Evolutionary conservation across 2,888 invertebrate species (phyloP).

Genomic region (Tuta absoluta): DNA sequence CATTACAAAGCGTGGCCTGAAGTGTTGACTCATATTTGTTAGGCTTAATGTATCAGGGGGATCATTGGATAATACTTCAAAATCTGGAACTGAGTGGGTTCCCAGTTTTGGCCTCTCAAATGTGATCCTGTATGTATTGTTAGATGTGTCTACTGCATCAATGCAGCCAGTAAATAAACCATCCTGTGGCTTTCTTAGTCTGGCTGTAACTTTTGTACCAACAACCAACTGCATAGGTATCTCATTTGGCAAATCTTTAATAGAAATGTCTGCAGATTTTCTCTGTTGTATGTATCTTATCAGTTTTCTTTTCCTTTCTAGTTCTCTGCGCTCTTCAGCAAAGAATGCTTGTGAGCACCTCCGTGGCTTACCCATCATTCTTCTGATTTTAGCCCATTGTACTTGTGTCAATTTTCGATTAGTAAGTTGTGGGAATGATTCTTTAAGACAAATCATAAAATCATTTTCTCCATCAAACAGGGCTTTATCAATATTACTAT

Average conservation of each 20-base stretch:
- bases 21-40: conserved; percentile 90
- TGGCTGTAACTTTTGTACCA: conserved; percentile 95
- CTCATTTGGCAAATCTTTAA: conserved; percentile 95
- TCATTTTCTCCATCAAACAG: conserved; percentile 98
- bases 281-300: conserved; percentile 96
- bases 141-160: conserved; percentile 97
- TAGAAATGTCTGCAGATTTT: conserved; percentile 89
- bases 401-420: conserved; percentile 91
- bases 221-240: conserved; percentile 97
- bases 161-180: conserved; percentile 96
- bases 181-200: conserved; percentile 95
- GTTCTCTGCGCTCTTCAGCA: conserved; percentile 94
- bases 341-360: conserved; percentile 97
- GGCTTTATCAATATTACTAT: conserved; percentile 97
- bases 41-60: conserved; percentile 94
- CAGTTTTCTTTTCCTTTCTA: conserved; percentile 94
- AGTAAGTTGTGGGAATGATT: conserved; percentile 95
- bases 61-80: conserved; percentile 96
- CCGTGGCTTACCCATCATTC: conserved; percentile 98
- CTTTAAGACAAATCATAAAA: conserved; percentile 95
- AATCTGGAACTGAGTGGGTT: conserved; percentile 97
- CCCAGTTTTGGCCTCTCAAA: conserved; percentile 96
- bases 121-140: conserved; percentile 96
- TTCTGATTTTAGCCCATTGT: conserved; percentile 97
- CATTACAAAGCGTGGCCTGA: conserved; percentile 85